Conservation (phyloP, 2,113 vertebrate genomes). For the Callocephalon fimbriatum region DNA sequence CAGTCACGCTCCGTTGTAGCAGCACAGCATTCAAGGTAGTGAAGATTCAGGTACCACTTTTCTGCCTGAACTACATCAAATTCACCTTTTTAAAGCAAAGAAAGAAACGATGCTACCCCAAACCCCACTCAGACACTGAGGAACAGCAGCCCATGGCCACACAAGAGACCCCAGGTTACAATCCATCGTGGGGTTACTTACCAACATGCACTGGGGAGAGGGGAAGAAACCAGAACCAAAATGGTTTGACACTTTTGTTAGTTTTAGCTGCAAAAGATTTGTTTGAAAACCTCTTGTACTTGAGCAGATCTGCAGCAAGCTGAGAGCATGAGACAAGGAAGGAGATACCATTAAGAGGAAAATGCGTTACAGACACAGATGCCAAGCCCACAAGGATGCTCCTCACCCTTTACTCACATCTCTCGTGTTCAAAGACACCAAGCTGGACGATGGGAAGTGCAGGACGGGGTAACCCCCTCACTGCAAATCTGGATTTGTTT, state of each 20-base stretch:
- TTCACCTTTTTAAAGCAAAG: not conserved
- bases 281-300: not conserved
- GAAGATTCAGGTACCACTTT: not conserved
- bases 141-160: not conserved
- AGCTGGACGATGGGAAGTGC: not conserved
- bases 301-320: not conserved
- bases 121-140: not conserved
- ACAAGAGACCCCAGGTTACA: not conserved
- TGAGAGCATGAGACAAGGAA: not conserved
- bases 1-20: not conserved
- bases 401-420: not conserved
- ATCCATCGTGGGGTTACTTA: not conserved
- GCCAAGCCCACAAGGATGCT: not conserved
- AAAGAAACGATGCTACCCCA: not conserved
- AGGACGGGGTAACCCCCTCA: not conserved
- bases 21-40: not conserved
- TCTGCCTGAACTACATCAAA: not conserved
- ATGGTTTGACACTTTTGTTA: rapidly evolving
- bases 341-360: not conserved
- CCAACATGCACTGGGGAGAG: not conserved
- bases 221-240: not conserved
- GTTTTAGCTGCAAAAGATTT: not conserved
- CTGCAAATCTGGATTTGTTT: not conserved
- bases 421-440: rapidly evolving
- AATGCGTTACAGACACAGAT: rapidly evolving